Base-by-base conservation (phyloP, 2,113 vertebrate species). In the Urocolius indicus region DNA sequence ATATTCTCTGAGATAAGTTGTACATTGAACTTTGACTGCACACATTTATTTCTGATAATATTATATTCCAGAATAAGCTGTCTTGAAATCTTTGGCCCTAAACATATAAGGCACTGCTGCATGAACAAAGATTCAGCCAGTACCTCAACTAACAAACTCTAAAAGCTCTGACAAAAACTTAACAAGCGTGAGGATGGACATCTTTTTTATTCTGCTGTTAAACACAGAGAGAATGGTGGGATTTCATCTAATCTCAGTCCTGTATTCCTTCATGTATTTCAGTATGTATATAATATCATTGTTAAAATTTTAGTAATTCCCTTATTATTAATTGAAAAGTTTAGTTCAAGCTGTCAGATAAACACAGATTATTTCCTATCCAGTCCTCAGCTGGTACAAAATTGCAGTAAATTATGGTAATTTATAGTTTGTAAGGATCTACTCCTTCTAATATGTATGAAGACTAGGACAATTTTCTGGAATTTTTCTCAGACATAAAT, bases 31-130 rank as follows among this genome's bases (percentile, higher is more conserved):
- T 94, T 87, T 43, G 41, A 13, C 66, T 82, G 52, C 58, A 68
- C 19, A 16, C 5, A 26, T 91, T 71, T 58, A 16, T 18, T 51
- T 65, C 29, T 45, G 57, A 34, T 7, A 63, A 21, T 19, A 24
- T 13, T n/a, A 22, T 54, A 6, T 76, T 79, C 41, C 0, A 0
- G n/a, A 16, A 52, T 2, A 0, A 86, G 6, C 8, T 27, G 38
- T 29, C 14, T 13, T n/a, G 34, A 75, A 82, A 36, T 24, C n/a
- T 82, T 71, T 45, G 18, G 29, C 18, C 32, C 20, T 78, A 38
- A 65, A 51, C 10, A 38, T n/a, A 4, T 30, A 52, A 34, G 3
- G 5, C 13, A 67, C 9, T 68, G 24, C 34, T 80, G 13, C 22
- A 32, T 9, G 34, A 66, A 68, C 26, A 55, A 43, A 75, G 38